A percentile compares a stretch with the other conserved stretches of the same genome.
phyloP scores from a whole-genome alignment of 2,113 vertebrate species.

The Nycticebus coucang region DNA sequence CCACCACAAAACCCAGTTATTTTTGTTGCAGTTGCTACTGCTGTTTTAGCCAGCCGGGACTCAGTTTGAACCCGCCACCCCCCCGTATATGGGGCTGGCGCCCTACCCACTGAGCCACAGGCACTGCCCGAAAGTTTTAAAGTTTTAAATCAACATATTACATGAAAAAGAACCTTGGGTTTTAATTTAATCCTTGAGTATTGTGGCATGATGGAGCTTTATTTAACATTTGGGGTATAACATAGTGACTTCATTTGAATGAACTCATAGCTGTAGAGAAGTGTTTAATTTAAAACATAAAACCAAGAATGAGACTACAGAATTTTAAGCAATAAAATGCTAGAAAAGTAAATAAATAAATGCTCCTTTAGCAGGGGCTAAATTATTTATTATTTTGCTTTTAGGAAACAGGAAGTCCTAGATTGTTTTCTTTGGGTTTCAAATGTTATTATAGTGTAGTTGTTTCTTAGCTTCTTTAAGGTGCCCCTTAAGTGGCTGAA shows the following conservation, averaged over 20 bases:
- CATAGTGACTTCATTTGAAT: conserved; percentile 5
- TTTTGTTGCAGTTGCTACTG: too few relatives aligned
- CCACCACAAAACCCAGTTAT: too few relatives aligned
- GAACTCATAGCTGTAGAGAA: neutral
- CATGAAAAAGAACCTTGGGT: neutral
- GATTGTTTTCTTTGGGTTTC: conserved; percentile 89
- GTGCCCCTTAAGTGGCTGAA: conserved; percentile 87
- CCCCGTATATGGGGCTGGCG: too few relatives aligned
- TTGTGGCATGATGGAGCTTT: conserved; percentile 6
- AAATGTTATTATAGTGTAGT: conserved; percentile 89
- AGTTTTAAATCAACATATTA: neutral
- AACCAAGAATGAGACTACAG: conserved; percentile 43
- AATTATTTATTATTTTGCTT: conserved; percentile 83
- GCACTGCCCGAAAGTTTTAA: neutral
- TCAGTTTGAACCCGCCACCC: too few relatives aligned
- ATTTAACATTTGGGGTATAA: conserved; percentile 1
- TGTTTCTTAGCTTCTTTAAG: conserved; percentile 89
- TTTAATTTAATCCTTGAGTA: neutral
- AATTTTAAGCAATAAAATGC: neutral
- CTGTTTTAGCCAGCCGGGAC: too few relatives aligned
- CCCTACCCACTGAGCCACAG: too few relatives aligned
- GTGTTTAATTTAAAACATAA: neutral
- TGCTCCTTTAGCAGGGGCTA: conserved; percentile 77
- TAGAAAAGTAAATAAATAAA: neutral
- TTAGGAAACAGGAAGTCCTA: conserved; percentile 82